Base-by-base conservation (phyloP, 2,113 vertebrate genomes). In the Coptodon rendalli region DNA sequence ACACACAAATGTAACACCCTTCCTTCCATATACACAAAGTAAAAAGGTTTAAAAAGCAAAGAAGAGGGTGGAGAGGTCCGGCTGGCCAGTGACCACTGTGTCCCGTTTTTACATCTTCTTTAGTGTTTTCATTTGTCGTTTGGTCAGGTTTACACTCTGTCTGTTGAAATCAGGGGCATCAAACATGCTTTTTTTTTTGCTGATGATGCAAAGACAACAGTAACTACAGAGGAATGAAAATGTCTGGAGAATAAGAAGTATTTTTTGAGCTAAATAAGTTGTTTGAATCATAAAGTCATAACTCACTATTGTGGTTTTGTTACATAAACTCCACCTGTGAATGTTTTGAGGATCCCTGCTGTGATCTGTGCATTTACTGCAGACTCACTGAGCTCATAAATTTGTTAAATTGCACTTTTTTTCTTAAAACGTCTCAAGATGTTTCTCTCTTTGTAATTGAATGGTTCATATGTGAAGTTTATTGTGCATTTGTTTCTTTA, bases 11-110 rank as follows among this genome's bases (percentile, higher is more conserved):
- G 17, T 66, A 36, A 66, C 9, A 0, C 31, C 59, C 16, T 0
- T 63, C 29, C 0, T 63, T 34, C 5, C 0, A 19, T 29, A 61
- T 0, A 6, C 59, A 19, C 9, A 0, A 34, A 34, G 16, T 61
- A 36, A 63, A 36, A 36, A n/a, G 9, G 31, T 63, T 63, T 63
- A 63, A 9, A 36, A 63, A 63, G 9, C 31, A 36, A 36, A 63
- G 59, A n/a, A 7, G 17, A 63, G 2, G 59, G 17, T 7, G 59
- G 59, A 63, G 17, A n/a, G 29, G 2, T 22, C 2, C 19, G 0
- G 52, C 52, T 53, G 52, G 52, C 19, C 5, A 0, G 19, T 34
- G 29, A 6, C 9, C 9, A 4, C 16, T 0, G 59, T 36, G 59
- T 63, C 1, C 31, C 0, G 17, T 36, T 36, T 63, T 36, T 36